Conservation (phyloP, 2,113 vertebrate genomes). For the Cyprinodon variegatus region DNA sequence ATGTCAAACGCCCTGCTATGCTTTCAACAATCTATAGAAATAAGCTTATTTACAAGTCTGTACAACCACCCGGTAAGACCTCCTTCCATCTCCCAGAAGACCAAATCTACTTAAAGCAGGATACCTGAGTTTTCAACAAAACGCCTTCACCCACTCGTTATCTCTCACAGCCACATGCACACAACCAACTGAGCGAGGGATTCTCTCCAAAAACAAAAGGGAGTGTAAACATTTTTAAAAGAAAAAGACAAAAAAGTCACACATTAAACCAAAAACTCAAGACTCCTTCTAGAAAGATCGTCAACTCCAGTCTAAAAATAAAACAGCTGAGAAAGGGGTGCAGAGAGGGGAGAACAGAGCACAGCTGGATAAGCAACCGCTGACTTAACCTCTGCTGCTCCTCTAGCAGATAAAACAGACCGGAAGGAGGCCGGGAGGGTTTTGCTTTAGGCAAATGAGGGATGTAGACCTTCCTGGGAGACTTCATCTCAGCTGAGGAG, state of each 20-base stretch:
- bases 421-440: slow-evolving; percentile 44
- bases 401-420: slow-evolving; percentile 44
- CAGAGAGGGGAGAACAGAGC: slow-evolving; percentile 57
- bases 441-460: slow-evolving; percentile 79
- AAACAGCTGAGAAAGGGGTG: slow-evolving; percentile 54
- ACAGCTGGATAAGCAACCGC: slow-evolving; percentile 36
- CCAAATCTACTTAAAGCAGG: slow-evolving; percentile 84
- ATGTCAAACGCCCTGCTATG: slow-evolving; percentile 78
- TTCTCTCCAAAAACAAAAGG: slow-evolving; percentile 29
- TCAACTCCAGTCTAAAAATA: slow-evolving; percentile 34
- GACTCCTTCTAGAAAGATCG: slow-evolving; percentile 31
- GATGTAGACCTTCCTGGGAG: slow-evolving; percentile 70
- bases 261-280: slow-evolving; percentile 3
- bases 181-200: slow-evolving; percentile 37
- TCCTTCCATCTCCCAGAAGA: slow-evolving; percentile 80
- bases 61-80: slow-evolving; percentile 84
- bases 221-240: slow-evolving; percentile 47
- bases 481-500: slow-evolving; percentile 71
- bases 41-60: slow-evolving; percentile 89
- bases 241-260: slow-evolving; percentile 31
- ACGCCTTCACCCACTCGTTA: slow-evolving; percentile 80
- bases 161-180: slow-evolving; percentile 74
- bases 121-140: slow-evolving; percentile 95
- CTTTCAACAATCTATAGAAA: slow-evolving; percentile 81
- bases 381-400: slow-evolving; percentile 50